Evolutionary conservation across 2,113 vertebrate species (phyloP), one percentile per base, ranked within the genome.

Genomic region (Megaptera novaeangliae): DNA sequence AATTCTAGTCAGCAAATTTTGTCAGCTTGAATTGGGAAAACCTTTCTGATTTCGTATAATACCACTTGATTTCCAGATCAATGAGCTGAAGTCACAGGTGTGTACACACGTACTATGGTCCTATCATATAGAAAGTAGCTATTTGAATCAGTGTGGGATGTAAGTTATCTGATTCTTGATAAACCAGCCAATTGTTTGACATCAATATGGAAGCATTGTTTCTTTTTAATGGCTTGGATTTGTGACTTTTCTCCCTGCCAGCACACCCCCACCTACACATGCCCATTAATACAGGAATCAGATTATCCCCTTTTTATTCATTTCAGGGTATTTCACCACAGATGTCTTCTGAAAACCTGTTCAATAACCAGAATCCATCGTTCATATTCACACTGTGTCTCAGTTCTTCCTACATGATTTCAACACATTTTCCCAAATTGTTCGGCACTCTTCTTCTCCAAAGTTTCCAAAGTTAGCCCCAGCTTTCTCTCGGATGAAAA

Each of bases 391-490:
- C 44, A 49, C 14, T 1, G 29, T 12, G 39, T 80, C 17, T 95
- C 82, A 52, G 6, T 27, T 80, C 82, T 83, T 94, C 59, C 88
- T 94, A 84, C 88, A 93, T 93, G 52, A 96, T 98, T 96, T 96
- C 91, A 91, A 96, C 92, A 41, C 84, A 57, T 94, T 98, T 98
- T 59, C 75, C 71, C 82, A 91, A 55, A 96, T 59, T 93, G 46
- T 63, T 78, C n/a, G 46, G 66, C 92, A 95, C 97, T 95, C 78
- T 93, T 93, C 96, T 87, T 55, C 0, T 88, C 25, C 57, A 36
- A 95, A 80, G 71, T 68, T 77, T 97, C 94, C 57, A 9, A 97
- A 74, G 34, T 52, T 81, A 49, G 2, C 15, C 46, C 13, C 88
- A 64, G 34, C 20, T 88, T 89, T 91, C 71, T 82, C 34, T 94